Conservation (phyloP, 1,140 invertebrate genomes). For the Chrysopa pallens region DNA sequence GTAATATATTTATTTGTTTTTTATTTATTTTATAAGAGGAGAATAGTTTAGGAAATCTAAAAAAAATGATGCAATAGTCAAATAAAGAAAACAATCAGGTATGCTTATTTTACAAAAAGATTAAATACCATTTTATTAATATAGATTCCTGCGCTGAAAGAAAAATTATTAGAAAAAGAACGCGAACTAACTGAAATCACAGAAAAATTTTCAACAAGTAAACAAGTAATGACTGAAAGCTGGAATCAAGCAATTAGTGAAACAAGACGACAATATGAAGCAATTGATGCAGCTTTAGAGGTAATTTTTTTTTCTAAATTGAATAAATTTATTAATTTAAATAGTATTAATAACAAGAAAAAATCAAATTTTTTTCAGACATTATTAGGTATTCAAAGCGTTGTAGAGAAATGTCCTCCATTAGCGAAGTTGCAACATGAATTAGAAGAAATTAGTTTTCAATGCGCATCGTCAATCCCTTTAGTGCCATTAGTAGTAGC, state of each 20-base stretch:
- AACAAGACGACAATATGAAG: conserved; percentile 25
- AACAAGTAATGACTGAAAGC: conserved; percentile 22
- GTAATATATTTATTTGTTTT: too few species aligned
- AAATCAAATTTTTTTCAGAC: conserved; percentile 18
- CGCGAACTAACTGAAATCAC: conserved; percentile 20
- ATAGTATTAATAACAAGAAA: too few species aligned
- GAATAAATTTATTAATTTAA: too few species aligned
- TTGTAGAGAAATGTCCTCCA: conserved; percentile 23
- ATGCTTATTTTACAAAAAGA: too few species aligned
- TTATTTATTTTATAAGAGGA: too few species aligned
- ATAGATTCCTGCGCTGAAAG: conserved; percentile 16
- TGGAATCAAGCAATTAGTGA: conserved; percentile 22
- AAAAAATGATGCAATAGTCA: too few species aligned
- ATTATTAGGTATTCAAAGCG: conserved; percentile 21
- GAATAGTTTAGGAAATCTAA: too few species aligned
- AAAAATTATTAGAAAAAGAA: conserved; percentile 20
- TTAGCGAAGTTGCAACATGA: conserved; percentile 22
- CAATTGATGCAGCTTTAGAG: conserved; percentile 25
- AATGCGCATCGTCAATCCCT: conserved; percentile 17
- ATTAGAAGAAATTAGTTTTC: conserved; percentile 24
- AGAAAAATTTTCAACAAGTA: conserved; percentile 17
- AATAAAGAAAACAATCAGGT: too few species aligned
- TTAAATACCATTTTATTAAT: background rate
- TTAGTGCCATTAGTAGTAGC: conserved; percentile 16
- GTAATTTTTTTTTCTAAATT: conserved; percentile 10